Percentiles rank a stretch among this genome's conserved stretches.
Conservation (phyloP, 1,140 invertebrate genomes). For the Dinoponera quadriceps region DNA sequence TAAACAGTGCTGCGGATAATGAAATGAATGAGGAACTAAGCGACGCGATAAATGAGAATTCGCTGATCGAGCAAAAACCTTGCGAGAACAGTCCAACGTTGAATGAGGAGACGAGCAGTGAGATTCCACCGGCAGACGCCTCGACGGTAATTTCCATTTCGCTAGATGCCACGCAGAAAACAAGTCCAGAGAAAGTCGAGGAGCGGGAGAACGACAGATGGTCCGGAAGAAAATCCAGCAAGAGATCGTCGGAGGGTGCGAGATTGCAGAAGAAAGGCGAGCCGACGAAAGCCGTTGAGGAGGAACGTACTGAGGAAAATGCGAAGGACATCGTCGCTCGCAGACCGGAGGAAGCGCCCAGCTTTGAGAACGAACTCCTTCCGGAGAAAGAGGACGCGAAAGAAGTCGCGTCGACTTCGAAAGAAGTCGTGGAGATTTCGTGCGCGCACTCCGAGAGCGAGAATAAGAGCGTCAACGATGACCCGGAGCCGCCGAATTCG, state of each 20-base stretch:
- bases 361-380: neutral
- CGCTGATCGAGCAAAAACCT: neutral
- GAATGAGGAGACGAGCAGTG: slow-evolving; percentile 26
- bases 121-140: neutral
- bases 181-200: slow-evolving; percentile 14
- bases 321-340: slow-evolving; percentile 74
- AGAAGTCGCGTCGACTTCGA: too few species aligned
- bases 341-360: slow-evolving; percentile 55
- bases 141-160: neutral
- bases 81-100: slow-evolving; percentile 6
- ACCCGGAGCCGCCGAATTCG: neutral
- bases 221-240: slow-evolving; percentile 70
- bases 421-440: neutral
- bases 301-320: slow-evolving; percentile 48
- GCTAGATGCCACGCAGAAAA: neutral
- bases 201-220: neutral
- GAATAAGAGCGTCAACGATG: slow-evolving; percentile 60
- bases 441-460: neutral
- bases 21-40: neutral
- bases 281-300: slow-evolving; percentile 50
- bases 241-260: slow-evolving; percentile 70
- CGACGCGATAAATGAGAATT: neutral
- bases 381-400: neutral
- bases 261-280: slow-evolving; percentile 73
- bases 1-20: neutral